Conservation (phyloP, 2,888 invertebrate genomes). For the Meloe dianella region DNA sequence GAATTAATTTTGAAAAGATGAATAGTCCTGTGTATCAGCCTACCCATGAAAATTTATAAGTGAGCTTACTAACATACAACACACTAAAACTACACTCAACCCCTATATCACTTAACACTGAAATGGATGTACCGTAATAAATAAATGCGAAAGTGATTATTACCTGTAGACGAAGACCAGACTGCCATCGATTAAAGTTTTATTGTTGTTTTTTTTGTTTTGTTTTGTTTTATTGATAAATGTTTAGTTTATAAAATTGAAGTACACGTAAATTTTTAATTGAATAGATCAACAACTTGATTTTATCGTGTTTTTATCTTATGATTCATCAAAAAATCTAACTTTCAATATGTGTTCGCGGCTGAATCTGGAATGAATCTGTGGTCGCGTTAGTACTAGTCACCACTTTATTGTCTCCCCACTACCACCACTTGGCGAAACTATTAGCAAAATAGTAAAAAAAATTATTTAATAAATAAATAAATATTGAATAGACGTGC, state of each 20-base stretch:
- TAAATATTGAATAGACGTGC: neutral
- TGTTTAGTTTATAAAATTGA: neutral
- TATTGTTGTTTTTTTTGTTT: no score
- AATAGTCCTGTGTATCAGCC: slow-evolving; percentile 10
- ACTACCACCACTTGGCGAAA: slow-evolving; percentile 10
- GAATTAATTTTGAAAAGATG: slow-evolving; percentile 23
- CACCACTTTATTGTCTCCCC: slow-evolving; percentile 24
- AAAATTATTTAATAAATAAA: neutral
- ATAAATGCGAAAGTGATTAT: slow-evolving; percentile 18
- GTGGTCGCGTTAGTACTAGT: slow-evolving; percentile 29
- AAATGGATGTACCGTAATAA: slow-evolving; percentile 11
- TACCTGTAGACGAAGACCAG: slow-evolving; percentile 29
- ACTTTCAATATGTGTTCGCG: slow-evolving; percentile 14
- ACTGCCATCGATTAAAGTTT: slow-evolving; percentile 30
- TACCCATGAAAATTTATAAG: neutral
- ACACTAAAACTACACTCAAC: slow-evolving; percentile 12
- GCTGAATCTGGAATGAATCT: slow-evolving; percentile 26
- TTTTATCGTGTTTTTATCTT: slow-evolving; percentile 13
- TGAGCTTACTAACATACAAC: neutral
- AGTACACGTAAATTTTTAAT: slow-evolving; percentile 5
- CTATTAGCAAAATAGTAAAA: slow-evolving; percentile 5
- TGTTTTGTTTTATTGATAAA: slow-evolving; percentile 12
- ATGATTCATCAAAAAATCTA: slow-evolving; percentile 21
- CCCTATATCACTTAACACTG: slow-evolving; percentile 20
- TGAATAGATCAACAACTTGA: slow-evolving; percentile 3